Base-by-base conservation (phyloP, 2,888 invertebrate genomes). In the Sthenelais limicola region DNA sequence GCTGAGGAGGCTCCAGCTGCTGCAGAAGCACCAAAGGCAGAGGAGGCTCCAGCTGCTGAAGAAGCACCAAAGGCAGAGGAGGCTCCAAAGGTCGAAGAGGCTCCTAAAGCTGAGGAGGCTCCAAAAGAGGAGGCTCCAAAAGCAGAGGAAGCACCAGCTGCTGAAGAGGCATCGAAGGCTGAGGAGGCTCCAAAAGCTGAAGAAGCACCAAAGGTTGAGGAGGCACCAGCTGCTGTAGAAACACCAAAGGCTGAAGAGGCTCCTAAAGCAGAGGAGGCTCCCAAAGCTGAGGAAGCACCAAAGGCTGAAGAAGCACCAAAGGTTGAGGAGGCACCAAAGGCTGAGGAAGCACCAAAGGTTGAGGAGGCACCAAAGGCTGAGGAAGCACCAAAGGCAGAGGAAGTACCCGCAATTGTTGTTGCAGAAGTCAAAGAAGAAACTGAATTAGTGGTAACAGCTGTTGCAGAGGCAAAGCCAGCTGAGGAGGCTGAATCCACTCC, bases 81-180 rank as follows among this genome's bases (percentile, higher is more conserved):
- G 43, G 43, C 9, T 12, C 12, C 18, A 18, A 18, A 43, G 18
- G 43, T 43, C 9, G 18, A 43, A 43, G 43, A 43, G 18, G 43
- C 9, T 12, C 12, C 43, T 43, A 9, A 9, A 43, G 18, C 9
- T 9, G 43, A 43, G 18, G 43, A 43, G 43, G 52, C 52, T 30
- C 52, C 52, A 28, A 24, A 15, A 52, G 52, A 52, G 52, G 52
- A 52, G n/a, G 49, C 49, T 5, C 49, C 49, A 9, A 49, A 49
- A 49, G 43, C n/a, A n/a, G n/a, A 43, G 43, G 43, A 43, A 30
- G 52, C 52, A 7, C 52, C 52, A 2, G 26, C n/a, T 28, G 21
- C 48, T 48, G 3, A n/a, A 48, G 48, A 2, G 9, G 48, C n/a
- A 7, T 4, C 9, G 2, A 2, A n/a, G 24, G 9, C 49, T 21